phyloP scores from a whole-genome alignment of 2,113 vertebrate genomes.

The Pluvialis apricaria region DNA sequence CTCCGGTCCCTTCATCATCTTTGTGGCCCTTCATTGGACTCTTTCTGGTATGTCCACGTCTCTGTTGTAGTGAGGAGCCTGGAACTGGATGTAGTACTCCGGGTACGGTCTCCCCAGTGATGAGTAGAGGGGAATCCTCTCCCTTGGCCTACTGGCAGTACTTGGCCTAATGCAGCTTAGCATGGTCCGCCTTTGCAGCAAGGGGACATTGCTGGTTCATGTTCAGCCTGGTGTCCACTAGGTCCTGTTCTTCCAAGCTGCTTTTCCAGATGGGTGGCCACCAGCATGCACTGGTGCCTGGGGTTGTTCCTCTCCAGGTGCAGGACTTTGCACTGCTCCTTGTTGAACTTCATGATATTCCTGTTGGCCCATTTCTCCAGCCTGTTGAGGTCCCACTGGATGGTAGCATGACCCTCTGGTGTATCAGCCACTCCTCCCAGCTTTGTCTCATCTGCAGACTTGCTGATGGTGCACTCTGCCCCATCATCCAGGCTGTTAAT shows the following conservation, averaged over 20 bases:
- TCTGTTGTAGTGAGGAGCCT: neutral
- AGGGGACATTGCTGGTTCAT: neutral
- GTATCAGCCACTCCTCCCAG: neutral
- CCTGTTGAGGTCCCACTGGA: neutral
- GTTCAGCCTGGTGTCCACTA: neutral
- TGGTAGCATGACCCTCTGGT: neutral
- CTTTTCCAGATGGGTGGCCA: neutral
- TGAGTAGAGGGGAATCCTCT: neutral
- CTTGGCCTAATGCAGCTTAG: neutral
- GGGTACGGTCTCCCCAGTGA: neutral
- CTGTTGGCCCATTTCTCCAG: neutral
- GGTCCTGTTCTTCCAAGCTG: neutral
- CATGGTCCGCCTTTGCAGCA: neutral
- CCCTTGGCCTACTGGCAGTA: neutral
- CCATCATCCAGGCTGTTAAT: neutral
- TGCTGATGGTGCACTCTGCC: rapidly evolving
- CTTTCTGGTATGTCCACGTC: neutral
- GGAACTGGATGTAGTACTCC: neutral
- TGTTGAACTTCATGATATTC: neutral
- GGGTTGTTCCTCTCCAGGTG: neutral
- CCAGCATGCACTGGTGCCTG: neutral
- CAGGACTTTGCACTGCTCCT: neutral
- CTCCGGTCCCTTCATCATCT: neutral
- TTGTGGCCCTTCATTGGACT: neutral
- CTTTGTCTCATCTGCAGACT: neutral